phyloP scores from a whole-genome alignment of 1,140 invertebrate genomes.

The Microplitis demolitor region DNA sequence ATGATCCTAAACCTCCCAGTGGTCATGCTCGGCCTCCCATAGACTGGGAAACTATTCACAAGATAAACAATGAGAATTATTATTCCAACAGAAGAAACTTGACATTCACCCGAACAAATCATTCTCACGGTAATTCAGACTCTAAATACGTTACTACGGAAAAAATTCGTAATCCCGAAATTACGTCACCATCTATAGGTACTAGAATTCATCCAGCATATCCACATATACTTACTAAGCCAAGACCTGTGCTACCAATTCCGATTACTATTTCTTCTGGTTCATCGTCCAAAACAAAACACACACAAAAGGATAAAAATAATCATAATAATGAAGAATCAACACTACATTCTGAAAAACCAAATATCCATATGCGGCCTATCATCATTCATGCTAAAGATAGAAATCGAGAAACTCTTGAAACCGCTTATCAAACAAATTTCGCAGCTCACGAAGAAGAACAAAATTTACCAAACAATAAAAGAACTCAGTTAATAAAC shows the following conservation, averaged over 20 bases:
- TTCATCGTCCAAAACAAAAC: constrained; percentile 37
- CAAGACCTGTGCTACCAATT: constrained; percentile 45
- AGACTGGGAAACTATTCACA: constrained; percentile 1
- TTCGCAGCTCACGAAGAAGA: constrained; percentile 36
- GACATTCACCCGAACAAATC: constrained; percentile 8
- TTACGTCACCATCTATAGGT: constrained; percentile 29
- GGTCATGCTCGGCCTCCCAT: constrained; percentile 17
- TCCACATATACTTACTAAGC: constrained; percentile 54
- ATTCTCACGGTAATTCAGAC: neutral
- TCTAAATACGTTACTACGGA: constrained; percentile 17
- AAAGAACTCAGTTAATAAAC: constrained; percentile 19
- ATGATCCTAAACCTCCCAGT: constrained; percentile 27
- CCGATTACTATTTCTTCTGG: constrained; percentile 50
- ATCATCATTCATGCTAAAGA: constrained; percentile 6
- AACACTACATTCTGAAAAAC: constrained; percentile 31
- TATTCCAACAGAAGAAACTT: constrained; percentile 9
- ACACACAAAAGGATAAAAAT: constrained; percentile 37
- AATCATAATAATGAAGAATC: constrained; percentile 45
- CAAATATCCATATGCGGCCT: constrained; percentile 29
- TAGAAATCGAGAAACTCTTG: constrained; percentile 40
- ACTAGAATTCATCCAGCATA: constrained; percentile 52
- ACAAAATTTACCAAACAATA: constrained; percentile 15
- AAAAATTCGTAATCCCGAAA: constrained; percentile 5
- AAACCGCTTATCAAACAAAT: constrained; percentile 49
- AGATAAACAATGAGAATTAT: neutral